These are phyloP conservation scores for Drosophila nasuta DNA, from an alignment of 1,140 invertebrate genomes.

Conservation along the genomic window DNA sequence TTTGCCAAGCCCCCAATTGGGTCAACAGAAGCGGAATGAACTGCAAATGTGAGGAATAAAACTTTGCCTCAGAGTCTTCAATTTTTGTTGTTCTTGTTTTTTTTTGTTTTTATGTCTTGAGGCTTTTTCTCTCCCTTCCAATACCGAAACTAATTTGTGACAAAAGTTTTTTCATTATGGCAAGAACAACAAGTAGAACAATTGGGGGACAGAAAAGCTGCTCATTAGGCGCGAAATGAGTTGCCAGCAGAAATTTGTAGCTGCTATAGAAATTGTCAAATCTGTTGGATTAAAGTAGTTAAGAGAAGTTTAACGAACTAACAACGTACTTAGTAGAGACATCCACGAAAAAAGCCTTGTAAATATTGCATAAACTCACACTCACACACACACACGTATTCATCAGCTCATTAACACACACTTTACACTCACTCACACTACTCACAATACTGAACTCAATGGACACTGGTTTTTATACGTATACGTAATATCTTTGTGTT, in stretches of 20 bases:
- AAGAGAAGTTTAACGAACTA: constrained; percentile 35
- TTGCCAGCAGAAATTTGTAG: constrained; percentile 16
- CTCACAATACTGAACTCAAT: constrained; percentile 29
- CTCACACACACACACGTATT: constrained; percentile 16
- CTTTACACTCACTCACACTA: constrained; percentile 5
- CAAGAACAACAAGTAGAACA: constrained; percentile 22
- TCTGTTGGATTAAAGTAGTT: constrained; percentile 20
- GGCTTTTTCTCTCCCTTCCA: not conserved
- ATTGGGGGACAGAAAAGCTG: constrained; percentile 3
- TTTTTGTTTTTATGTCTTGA: not conserved
- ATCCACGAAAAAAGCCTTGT: constrained; percentile 46
- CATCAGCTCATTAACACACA: constrained; percentile 63
- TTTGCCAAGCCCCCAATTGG: constrained; percentile 32
- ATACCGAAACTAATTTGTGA: constrained; percentile 2
- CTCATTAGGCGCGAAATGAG: constrained; percentile 48
- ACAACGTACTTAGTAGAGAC: constrained; percentile 39
- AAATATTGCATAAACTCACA: constrained; percentile 48
- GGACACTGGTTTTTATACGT: constrained; percentile 53
- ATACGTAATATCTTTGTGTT: constrained; percentile 52
- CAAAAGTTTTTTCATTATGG: constrained; percentile 46
- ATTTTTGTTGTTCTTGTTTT: not conserved
- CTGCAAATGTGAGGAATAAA: constrained; percentile 27
- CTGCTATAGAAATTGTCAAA: constrained; percentile 17
- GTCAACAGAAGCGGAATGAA: constrained; percentile 27
- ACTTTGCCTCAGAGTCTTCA: not conserved